Conservation (phyloP, 2,797 vertebrate genomes). For the Ibycter americanus region DNA sequence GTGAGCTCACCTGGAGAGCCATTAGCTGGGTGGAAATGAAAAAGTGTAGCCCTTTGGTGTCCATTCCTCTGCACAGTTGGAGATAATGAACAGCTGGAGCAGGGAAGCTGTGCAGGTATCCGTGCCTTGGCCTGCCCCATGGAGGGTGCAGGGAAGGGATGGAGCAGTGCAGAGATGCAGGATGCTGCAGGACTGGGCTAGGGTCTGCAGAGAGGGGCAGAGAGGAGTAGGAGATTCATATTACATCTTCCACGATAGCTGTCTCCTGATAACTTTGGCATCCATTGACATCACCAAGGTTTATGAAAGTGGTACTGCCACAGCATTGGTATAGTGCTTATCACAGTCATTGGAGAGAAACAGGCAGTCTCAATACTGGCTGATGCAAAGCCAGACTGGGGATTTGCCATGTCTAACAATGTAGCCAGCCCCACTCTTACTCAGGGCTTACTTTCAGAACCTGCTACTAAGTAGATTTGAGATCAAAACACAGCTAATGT, state of each 20-base stretch:
- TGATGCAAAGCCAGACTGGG: not conserved
- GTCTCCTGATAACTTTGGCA: not conserved
- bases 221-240: not conserved
- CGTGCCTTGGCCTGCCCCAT: accelerated
- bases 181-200: not conserved
- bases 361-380: not conserved
- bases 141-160: accelerated
- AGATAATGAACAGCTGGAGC: not conserved
- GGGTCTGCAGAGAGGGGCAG: not conserved
- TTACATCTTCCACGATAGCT: not conserved
- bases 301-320: not conserved
- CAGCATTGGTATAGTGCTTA: not conserved
- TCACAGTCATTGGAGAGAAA: not conserved
- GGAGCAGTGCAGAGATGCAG: not conserved
- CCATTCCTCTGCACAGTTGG: not conserved
- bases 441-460: not conserved
- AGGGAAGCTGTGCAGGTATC: not conserved
- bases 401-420: not conserved
- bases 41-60: not conserved
- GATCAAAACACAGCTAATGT: not conserved
- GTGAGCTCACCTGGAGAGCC: not conserved
- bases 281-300: not conserved
- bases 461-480: not conserved
- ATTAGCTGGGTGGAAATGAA: not conserved
- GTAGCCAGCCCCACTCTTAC: not conserved